These are phyloP conservation scores for Anableps anableps DNA, from an alignment of 2,797 vertebrate genomes.

Conservation along the genomic window DNA sequence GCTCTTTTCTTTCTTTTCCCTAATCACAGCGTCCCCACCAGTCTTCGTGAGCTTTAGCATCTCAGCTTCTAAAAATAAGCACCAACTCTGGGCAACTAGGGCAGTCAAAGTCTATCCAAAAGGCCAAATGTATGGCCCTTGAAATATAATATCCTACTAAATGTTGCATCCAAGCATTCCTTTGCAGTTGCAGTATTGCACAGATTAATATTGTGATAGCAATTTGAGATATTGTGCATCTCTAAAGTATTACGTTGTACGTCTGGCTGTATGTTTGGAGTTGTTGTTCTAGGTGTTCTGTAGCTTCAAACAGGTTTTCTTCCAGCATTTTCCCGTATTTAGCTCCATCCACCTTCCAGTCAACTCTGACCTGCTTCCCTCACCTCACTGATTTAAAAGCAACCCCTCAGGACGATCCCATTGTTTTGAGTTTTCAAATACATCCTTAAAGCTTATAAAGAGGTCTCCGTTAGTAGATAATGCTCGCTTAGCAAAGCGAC, in stretches of 20 bases:
- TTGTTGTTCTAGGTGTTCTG: not conserved
- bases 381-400: not conserved
- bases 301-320: not conserved
- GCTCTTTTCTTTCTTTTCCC: not conserved
- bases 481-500: too few species aligned
- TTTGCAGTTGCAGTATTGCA: not conserved
- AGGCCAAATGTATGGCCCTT: constrained; percentile 4
- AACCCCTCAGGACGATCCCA: not conserved
- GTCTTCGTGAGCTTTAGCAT: not conserved
- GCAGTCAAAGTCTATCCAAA: not conserved
- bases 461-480: not conserved
- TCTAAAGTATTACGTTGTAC: not conserved
- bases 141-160: constrained; percentile 1
- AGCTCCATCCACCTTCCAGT: not conserved
- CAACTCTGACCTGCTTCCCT: not conserved
- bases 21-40: not conserved
- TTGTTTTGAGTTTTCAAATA: not conserved
- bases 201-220: not conserved
- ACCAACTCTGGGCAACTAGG: not conserved
- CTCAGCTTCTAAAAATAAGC: constrained; percentile 1
- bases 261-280: not conserved
- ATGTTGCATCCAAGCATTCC: not conserved
- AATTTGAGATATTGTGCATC: not conserved
- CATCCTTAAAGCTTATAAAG: not conserved
- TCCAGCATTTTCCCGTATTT: not conserved